A percentile compares a stretch with the other conserved stretches of the same genome.
Conservation (phyloP, 2,888 invertebrate species). For the Ceramica pisi region DNA sequence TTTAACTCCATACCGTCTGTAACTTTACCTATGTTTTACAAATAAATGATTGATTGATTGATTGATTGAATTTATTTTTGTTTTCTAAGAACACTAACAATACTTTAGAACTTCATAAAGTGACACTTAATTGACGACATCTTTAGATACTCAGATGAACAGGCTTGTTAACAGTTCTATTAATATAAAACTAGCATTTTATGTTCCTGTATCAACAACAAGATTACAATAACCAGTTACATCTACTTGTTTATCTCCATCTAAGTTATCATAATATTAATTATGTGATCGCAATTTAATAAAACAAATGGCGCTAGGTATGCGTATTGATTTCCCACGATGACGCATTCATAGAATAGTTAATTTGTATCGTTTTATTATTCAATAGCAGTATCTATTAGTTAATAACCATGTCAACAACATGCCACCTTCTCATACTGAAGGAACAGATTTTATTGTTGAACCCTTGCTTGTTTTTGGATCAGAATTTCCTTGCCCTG, state of each 20-base stretch:
- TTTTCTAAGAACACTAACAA: not conserved
- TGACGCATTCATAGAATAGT: not conserved
- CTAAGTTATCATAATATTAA: conserved; percentile 10
- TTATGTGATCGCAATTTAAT: conserved; percentile 5
- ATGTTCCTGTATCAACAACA: not conserved
- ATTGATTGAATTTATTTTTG: too few relatives aligned
- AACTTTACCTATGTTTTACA: too few relatives aligned
- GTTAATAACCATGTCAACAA: not conserved
- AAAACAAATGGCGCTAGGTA: conserved; percentile 2
- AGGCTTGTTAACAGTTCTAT: not conserved
- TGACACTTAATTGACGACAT: not conserved
- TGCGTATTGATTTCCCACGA: conserved; percentile 10
- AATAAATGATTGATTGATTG: too few relatives aligned
- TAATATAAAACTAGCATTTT: conserved; percentile 3
- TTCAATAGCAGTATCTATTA: not conserved
- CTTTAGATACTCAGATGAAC: too few relatives aligned
- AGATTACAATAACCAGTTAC: conserved; percentile 42
- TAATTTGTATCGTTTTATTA: conserved; percentile 1
- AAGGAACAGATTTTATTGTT: not conserved
- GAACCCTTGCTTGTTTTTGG: not conserved
- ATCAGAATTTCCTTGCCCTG: too few relatives aligned
- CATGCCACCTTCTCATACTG: not conserved
- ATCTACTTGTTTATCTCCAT: conserved; percentile 45
- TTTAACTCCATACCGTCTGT: too few relatives aligned
- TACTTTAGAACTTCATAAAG: not conserved